A percentile compares a stretch with the other conserved stretches of the same genome.
These are phyloP conservation scores for Ascaphus truei DNA, from an alignment of 2,113 vertebrate species.

Conservation along the genomic window DNA sequence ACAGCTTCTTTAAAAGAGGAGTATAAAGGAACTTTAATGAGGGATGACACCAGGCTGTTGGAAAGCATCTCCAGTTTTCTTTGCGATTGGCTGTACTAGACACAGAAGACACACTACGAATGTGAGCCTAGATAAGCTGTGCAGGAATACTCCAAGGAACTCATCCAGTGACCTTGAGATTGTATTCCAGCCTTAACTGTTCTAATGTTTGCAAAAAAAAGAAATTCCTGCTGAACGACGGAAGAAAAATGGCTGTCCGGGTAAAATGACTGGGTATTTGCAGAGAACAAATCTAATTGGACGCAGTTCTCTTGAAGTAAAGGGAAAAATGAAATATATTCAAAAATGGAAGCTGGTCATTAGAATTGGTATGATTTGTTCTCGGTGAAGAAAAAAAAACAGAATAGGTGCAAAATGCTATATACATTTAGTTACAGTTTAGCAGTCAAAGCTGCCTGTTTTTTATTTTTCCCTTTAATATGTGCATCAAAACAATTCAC, in stretches of 20 bases:
- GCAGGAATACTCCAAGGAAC: slow-evolving; percentile 68
- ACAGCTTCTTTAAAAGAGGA: slow-evolving; percentile 97
- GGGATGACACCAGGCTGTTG: slow-evolving; percentile 80
- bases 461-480: too few species aligned
- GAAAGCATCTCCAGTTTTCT: slow-evolving; percentile 69
- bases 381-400: too few species aligned
- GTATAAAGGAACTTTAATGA: slow-evolving; percentile 89
- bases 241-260: not conserved
- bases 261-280: not conserved
- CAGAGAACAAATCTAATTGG: not conserved
- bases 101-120: slow-evolving; percentile 70
- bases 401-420: too few species aligned
- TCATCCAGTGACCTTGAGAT: slow-evolving; percentile 69
- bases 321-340: not conserved
- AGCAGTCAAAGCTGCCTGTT: not conserved
- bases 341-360: not conserved
- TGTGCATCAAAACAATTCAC: too few species aligned
- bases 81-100: slow-evolving; percentile 74
- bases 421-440: too few species aligned
- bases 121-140: slow-evolving; percentile 76
- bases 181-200: slow-evolving; percentile 50
- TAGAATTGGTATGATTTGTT: not conserved
- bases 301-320: not conserved
- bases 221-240: not conserved
- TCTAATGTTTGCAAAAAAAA: slow-evolving; percentile 31